Percentiles rank a stretch among this genome's conserved stretches.
These are phyloP conservation scores for Andrena trimmerana DNA, from an alignment of 2,888 invertebrate species.

Conservation along the genomic window DNA sequence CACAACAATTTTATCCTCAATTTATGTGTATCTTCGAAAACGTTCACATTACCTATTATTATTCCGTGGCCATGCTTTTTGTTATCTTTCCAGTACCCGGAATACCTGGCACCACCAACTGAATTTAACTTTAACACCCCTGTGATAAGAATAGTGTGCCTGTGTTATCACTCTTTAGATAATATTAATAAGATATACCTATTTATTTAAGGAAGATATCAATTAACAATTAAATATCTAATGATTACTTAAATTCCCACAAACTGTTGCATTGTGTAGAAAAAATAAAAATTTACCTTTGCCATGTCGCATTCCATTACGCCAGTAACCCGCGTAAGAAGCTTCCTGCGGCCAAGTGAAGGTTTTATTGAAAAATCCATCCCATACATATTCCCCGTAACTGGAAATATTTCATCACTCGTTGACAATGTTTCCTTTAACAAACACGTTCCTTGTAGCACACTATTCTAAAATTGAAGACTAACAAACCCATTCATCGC, in stretches of 20 bases:
- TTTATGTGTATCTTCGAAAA: background rate
- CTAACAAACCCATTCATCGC: conserved; percentile 85
- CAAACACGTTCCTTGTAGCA: background rate
- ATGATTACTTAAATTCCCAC: background rate
- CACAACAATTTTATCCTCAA: too few relatives aligned
- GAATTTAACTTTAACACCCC: conserved; percentile 86
- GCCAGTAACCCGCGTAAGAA: conserved; percentile 87
- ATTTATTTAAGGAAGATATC: background rate
- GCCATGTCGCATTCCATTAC: conserved; percentile 86
- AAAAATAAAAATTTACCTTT: conserved; percentile 79
- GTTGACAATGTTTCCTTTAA: background rate
- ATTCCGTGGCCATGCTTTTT: conserved; percentile 87
- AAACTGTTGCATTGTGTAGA: background rate
- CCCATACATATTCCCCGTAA: conserved; percentile 88
- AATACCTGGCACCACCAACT: conserved; percentile 86
- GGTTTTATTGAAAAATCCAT: conserved; percentile 86
- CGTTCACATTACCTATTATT: conserved; percentile 66
- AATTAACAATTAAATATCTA: background rate
- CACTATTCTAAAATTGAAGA: background rate
- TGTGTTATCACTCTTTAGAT: background rate
- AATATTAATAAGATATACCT: background rate
- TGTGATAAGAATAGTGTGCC: conserved; percentile 48
- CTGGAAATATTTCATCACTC: conserved; percentile 44
- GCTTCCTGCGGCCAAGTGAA: conserved; percentile 87
- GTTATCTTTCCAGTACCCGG: conserved; percentile 87